A percentile compares a stretch with the other conserved stretches of the same genome.
phyloP scores from a whole-genome alignment of 2,888 invertebrate species.

The Acleris holmiana region DNA sequence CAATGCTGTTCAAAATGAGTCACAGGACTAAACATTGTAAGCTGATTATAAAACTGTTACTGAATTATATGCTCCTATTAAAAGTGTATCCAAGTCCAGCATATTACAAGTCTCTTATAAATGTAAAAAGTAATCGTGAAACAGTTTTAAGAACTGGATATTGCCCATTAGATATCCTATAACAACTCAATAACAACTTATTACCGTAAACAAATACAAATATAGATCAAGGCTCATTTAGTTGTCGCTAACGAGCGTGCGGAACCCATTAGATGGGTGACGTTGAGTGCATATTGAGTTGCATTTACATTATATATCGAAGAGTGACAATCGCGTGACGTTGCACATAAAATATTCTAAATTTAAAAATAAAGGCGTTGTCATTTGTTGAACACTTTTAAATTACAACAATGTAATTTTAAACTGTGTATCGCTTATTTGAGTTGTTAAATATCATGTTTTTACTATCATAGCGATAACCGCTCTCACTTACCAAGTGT shows the following conservation, averaged over 20 bases:
- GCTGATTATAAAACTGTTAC: too few relatives aligned
- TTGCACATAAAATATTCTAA: not conserved
- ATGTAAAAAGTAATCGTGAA: too few relatives aligned
- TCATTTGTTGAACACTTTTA: too few relatives aligned
- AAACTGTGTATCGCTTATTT: not conserved
- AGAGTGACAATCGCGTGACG: not conserved
- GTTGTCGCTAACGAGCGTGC: constrained; percentile 35
- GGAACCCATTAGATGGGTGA: constrained; percentile 16
- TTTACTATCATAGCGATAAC: constrained; percentile 48
- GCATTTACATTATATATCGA: constrained; percentile 7
- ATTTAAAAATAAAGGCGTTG: too few relatives aligned
- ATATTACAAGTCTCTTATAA: too few relatives aligned
- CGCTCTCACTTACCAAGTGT: constrained; percentile 45
- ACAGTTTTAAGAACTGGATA: too few relatives aligned
- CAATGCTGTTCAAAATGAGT: too few relatives aligned
- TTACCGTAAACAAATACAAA: constrained; percentile 8
- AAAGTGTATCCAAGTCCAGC: too few relatives aligned
- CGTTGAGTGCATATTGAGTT: constrained; percentile 11
- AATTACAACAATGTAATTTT: not conserved
- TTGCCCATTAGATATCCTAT: too few relatives aligned
- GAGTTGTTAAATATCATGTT: not conserved
- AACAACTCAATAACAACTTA: too few relatives aligned
- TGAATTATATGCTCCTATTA: too few relatives aligned
- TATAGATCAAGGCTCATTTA: constrained; percentile 42
- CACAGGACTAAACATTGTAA: too few relatives aligned